These are phyloP conservation scores for Laspeyria flexula DNA, from an alignment of 2,888 invertebrate species.

Conservation along the genomic window DNA sequence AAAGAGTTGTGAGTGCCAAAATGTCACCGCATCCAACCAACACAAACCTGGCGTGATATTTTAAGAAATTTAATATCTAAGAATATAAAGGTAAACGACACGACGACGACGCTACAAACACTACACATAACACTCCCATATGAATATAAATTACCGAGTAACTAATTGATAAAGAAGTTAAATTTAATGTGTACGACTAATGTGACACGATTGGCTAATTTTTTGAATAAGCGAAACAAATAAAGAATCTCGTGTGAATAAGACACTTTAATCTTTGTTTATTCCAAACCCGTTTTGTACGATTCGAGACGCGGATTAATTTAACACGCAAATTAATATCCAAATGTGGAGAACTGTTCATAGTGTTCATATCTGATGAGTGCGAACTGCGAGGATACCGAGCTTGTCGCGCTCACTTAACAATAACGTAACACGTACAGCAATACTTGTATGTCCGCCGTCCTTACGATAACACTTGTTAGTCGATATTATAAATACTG, in stretches of 20 bases:
- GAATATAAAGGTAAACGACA: slow-evolving; percentile 65
- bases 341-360: slow-evolving; percentile 26
- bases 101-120: slow-evolving; percentile 23
- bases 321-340: slow-evolving; percentile 27
- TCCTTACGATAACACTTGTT: slow-evolving; percentile 17
- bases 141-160: slow-evolving; percentile 27
- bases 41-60: slow-evolving; percentile 47
- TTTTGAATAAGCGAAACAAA: slow-evolving; percentile 12
- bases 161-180: slow-evolving; percentile 25
- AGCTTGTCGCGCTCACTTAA: background rate
- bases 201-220: slow-evolving; percentile 1
- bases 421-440: no score
- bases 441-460: no score
- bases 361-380: slow-evolving; percentile 1
- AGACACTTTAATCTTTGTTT: slow-evolving; percentile 40
- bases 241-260: slow-evolving; percentile 23
- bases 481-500: slow-evolving; percentile 38
- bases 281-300: slow-evolving; percentile 41
- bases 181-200: slow-evolving; percentile 12
- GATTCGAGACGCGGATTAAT: slow-evolving; percentile 39
- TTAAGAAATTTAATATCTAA: slow-evolving; percentile 52
- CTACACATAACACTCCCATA: slow-evolving; percentile 13
- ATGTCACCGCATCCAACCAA: slow-evolving; percentile 44
- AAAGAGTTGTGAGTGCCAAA: slow-evolving; percentile 52
- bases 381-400: background rate